Conservation (phyloP, 2,113 vertebrate genomes). For the Phycodurus eques region DNA sequence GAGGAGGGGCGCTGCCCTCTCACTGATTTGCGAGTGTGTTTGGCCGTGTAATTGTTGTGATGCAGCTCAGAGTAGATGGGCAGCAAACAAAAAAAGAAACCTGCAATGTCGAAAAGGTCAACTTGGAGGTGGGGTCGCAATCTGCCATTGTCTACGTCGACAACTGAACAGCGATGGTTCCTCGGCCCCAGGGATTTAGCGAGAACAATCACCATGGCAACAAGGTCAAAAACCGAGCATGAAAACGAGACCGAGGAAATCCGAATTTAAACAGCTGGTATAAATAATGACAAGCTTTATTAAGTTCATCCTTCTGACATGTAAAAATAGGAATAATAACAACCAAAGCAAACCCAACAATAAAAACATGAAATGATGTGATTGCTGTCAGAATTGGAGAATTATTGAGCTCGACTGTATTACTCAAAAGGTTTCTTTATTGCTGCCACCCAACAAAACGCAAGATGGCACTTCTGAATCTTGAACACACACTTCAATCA, state of each 20-base stretch:
- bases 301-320: background rate
- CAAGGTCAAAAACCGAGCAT: background rate
- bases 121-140: constrained; percentile 7
- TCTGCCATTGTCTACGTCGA: background rate
- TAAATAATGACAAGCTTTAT: constrained; percentile 20
- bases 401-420: background rate
- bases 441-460: constrained; percentile 10
- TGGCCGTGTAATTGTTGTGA: constrained; percentile 45
- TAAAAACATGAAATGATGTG: background rate
- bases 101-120: constrained; percentile 12
- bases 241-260: background rate
- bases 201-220: background rate
- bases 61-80: constrained; percentile 28
- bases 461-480: background rate
- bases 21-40: constrained; percentile 57
- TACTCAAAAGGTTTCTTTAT: background rate
- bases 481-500: too few relatives aligned
- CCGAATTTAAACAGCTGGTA: background rate
- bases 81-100: too few relatives aligned
- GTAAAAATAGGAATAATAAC: background rate
- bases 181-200: background rate
- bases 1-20: constrained; percentile 49
- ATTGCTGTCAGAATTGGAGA: background rate
- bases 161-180: background rate
- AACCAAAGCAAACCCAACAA: background rate